These are phyloP conservation scores for Mycteria americana DNA, from an alignment of 2,797 vertebrate genomes.

Conservation along the genomic window DNA sequence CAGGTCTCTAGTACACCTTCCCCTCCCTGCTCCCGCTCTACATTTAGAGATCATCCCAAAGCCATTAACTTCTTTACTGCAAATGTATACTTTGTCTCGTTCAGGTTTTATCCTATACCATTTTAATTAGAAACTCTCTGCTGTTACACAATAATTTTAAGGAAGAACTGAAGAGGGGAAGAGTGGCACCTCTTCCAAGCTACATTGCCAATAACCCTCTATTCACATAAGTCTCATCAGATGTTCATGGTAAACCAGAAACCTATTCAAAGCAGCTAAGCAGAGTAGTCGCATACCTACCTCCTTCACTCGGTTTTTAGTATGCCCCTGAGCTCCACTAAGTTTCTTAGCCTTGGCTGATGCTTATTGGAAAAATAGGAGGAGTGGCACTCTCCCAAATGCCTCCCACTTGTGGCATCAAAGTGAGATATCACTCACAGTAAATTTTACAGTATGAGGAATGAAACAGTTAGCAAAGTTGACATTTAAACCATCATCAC, in stretches of 20 bases:
- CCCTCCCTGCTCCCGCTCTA: background rate
- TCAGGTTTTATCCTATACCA: background rate
- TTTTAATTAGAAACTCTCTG: background rate
- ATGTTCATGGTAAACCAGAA: background rate
- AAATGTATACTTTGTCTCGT: accelerated
- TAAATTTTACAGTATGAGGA: constrained; percentile 51
- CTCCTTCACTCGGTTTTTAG: background rate
- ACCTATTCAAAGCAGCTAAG: background rate
- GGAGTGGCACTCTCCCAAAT: constrained; percentile 43
- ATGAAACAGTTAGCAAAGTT: constrained; percentile 63
- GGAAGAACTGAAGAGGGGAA: background rate
- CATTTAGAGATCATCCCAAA: background rate
- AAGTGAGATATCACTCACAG: constrained; percentile 44
- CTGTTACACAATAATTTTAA: background rate
- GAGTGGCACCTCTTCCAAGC: background rate
- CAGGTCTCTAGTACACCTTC: background rate
- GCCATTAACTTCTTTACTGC: background rate
- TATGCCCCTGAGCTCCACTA: background rate
- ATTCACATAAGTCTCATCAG: background rate
- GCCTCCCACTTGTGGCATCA: constrained; percentile 55
- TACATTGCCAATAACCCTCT: background rate
- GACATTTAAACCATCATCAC: constrained; percentile 63
- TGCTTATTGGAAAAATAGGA: constrained; percentile 20
- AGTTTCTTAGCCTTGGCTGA: background rate
- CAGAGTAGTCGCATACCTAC: background rate